Conservation (phyloP, 2,113 vertebrate species). For the Theropithecus gelada region DNA sequence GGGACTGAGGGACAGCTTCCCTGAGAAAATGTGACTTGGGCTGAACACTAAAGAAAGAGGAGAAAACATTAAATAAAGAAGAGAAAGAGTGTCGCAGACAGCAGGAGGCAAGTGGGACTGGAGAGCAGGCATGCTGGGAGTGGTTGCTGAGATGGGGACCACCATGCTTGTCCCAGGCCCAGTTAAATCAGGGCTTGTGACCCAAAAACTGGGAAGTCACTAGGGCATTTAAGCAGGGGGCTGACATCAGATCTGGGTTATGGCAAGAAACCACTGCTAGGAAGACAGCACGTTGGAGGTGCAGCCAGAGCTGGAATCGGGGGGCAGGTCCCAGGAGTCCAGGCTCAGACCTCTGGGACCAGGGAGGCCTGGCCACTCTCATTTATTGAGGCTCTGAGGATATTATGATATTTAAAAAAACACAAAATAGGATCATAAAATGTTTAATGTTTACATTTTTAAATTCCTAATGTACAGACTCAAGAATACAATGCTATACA, state of each 20-base stretch:
- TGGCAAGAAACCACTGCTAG: not conserved
- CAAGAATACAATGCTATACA: not conserved
- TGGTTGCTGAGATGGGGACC: not conserved
- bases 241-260: not conserved
- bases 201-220: not conserved
- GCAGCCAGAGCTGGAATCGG: not conserved
- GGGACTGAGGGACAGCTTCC: not conserved
- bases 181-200: not conserved
- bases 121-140: not conserved
- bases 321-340: not conserved
- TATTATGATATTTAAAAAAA: not conserved
- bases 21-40: not conserved
- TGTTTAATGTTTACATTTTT: not conserved
- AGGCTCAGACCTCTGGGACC: not conserved
- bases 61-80: not conserved
- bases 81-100: not conserved
- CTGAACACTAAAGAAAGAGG: not conserved
- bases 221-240: fast-evolving
- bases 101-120: not conserved
- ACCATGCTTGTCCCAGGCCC: not conserved
- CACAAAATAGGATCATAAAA: not conserved
- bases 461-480: not conserved
- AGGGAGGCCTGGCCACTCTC: not conserved
- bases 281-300: not conserved
- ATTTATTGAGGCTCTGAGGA: not conserved